Conservation (phyloP, 2,113 vertebrate genomes). For the Callipepla californica region DNA sequence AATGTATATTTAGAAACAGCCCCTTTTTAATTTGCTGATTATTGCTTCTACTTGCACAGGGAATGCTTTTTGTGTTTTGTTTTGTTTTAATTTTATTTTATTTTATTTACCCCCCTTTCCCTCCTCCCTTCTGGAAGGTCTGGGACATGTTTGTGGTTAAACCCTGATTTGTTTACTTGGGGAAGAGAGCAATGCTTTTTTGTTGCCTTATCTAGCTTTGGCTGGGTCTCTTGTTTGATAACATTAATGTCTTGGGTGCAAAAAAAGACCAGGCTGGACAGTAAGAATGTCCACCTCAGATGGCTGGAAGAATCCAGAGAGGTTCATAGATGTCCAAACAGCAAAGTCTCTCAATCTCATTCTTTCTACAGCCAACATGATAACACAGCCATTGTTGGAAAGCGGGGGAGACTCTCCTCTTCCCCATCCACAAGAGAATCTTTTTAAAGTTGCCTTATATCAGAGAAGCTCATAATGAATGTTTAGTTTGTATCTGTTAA, state of each 20-base stretch:
- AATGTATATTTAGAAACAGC: slow-evolving; percentile 57
- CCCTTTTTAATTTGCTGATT: slow-evolving; percentile 68
- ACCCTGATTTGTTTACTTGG: slow-evolving; percentile 79
- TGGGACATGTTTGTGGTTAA: slow-evolving; percentile 59
- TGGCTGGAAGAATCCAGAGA: slow-evolving; percentile 54
- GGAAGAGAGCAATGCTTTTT: slow-evolving; percentile 81
- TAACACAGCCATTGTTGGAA: slow-evolving; percentile 73
- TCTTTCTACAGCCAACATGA: slow-evolving; percentile 62
- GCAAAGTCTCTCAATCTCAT: slow-evolving; percentile 47
- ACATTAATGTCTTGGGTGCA: slow-evolving; percentile 71
- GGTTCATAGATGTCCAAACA: slow-evolving; percentile 23
- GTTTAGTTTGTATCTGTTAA: slow-evolving; percentile 76
- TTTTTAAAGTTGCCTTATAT: slow-evolving; percentile 84
- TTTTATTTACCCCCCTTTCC: background rate
- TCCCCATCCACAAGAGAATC: slow-evolving; percentile 61
- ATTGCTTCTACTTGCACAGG: slow-evolving; percentile 67
- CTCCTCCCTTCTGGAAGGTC: slow-evolving; percentile 32
- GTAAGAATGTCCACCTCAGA: slow-evolving; percentile 38
- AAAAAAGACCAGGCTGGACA: slow-evolving; percentile 64
- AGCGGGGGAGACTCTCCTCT: slow-evolving; percentile 27
- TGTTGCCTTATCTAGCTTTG: slow-evolving; percentile 86
- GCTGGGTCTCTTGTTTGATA: slow-evolving; percentile 81
- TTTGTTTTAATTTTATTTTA: background rate
- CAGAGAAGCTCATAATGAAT: slow-evolving; percentile 78
- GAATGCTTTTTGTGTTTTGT: slow-evolving; percentile 49